Conservation (phyloP, 2,113 vertebrate genomes). For the Corythaeola cristata region DNA sequence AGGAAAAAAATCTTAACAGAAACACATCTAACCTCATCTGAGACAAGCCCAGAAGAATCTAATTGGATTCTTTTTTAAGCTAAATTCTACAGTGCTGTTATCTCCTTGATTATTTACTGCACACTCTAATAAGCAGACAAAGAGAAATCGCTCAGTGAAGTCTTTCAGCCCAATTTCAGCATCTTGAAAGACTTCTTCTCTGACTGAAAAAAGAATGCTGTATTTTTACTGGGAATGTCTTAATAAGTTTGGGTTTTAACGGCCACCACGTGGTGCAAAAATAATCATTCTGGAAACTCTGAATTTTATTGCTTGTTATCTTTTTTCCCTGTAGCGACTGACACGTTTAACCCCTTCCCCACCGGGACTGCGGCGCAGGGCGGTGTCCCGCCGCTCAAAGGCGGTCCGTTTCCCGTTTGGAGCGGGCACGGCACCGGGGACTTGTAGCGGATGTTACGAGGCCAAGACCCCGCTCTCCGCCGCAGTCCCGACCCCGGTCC, state of each 20-base stretch:
- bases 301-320: background rate
- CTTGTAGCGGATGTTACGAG: background rate
- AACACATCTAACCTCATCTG: background rate
- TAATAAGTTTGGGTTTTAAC: background rate
- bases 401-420: background rate
- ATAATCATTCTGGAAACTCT: background rate
- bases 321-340: too few relatives aligned
- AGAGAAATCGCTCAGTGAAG: background rate
- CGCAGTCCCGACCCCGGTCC: too few relatives aligned
- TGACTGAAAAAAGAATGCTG: background rate
- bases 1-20: background rate
- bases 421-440: background rate
- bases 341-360: background rate
- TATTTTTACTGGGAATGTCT: background rate
- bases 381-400: background rate
- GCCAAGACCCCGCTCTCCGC: too few relatives aligned
- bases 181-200: background rate
- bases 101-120: background rate
- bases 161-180: background rate
- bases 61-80: background rate
- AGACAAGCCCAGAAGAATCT: background rate
- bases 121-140: background rate
- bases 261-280: background rate
- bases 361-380: accelerated
- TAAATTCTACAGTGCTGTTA: background rate